phyloP scores from a whole-genome alignment of 30 jellyfish, hydroid and myxozoan genomes.

The Catostylus mosaicus region DNA sequence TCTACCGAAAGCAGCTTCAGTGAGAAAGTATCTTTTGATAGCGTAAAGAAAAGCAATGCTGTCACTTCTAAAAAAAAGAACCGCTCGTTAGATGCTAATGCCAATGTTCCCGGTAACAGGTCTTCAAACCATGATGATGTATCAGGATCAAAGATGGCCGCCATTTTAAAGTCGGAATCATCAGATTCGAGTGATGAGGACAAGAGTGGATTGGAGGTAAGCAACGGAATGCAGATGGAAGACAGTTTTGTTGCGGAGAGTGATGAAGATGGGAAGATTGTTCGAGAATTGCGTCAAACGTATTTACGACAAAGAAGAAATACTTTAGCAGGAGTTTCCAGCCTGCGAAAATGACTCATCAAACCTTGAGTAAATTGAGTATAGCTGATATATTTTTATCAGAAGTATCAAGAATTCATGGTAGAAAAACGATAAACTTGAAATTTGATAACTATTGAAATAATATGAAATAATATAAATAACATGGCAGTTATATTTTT shows the following conservation, averaged over 20 bases:
- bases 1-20: not conserved
- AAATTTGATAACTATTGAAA: no score
- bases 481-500: no score
- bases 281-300: conserved; percentile 35
- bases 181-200: conserved; percentile 12
- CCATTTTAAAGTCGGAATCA: not conserved
- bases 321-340: conserved; percentile 34
- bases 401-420: no score
- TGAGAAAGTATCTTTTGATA: no score
- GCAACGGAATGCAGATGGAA: not conserved
- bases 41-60: no score
- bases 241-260: not conserved
- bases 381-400: not conserved
- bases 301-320: conserved; percentile 22
- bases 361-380: not conserved
- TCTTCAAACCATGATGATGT: not conserved
- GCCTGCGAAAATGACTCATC: conserved; percentile 28
- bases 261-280: conserved; percentile 3
- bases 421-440: no score
- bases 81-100: not conserved
- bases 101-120: not conserved
- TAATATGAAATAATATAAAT: no score
- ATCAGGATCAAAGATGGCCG: not conserved
- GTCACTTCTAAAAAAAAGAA: no score
- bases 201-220: not conserved